Evolutionary conservation across 1,140 invertebrate species (phyloP).

Genomic region (Asbolus verrucosus): DNA sequence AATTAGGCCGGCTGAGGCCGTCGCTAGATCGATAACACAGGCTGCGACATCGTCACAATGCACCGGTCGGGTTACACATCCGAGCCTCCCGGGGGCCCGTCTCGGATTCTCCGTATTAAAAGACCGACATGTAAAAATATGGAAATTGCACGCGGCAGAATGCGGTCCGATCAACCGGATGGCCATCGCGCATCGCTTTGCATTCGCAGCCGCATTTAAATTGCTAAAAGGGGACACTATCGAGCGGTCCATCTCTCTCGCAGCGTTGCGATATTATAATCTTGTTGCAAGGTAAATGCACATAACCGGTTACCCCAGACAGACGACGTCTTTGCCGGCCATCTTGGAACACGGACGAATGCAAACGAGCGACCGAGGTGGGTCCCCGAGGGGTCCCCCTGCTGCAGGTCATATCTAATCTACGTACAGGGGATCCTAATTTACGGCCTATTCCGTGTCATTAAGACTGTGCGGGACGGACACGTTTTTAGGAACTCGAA

Average conservation of each 20-base stretch:
- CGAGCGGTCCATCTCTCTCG: constrained; percentile 56
- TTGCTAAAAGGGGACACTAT: constrained; percentile 65
- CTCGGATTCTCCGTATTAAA: constrained; percentile 58
- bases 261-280: constrained; percentile 62
- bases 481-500: constrained; percentile 48
- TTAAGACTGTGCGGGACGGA: constrained; percentile 46
- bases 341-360: constrained; percentile 54
- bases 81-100: constrained; percentile 49
- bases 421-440: constrained; percentile 55
- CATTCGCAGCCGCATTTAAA: constrained; percentile 64
- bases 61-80: constrained; percentile 53
- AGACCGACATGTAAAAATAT: constrained; percentile 63
- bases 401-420: constrained; percentile 50
- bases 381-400: constrained; percentile 28
- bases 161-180: constrained; percentile 58
- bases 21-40: constrained; percentile 56
- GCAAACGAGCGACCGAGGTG: constrained; percentile 38
- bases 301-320: constrained; percentile 62
- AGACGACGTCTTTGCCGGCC: constrained; percentile 58
- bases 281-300: constrained; percentile 64
- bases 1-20: constrained; percentile 50
- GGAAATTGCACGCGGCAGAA: constrained; percentile 62
- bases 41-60: constrained; percentile 57
- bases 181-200: constrained; percentile 61
- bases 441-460: constrained; percentile 50